phyloP scores from a whole-genome alignment of 2,113 vertebrate genomes.

The Cavia porcellus region DNA sequence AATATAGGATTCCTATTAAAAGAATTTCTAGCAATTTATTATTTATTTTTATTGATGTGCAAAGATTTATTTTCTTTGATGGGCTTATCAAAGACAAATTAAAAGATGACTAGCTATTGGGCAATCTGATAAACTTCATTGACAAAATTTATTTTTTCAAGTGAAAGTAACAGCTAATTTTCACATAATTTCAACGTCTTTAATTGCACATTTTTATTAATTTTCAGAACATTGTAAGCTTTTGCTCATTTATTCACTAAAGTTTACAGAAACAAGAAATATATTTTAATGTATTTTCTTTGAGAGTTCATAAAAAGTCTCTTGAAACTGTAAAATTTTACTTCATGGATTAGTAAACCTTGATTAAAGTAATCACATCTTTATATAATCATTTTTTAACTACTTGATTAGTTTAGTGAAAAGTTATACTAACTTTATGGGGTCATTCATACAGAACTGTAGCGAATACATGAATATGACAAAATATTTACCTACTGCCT shows the following conservation, averaged over 20 bases:
- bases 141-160: conserved; percentile 41
- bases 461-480: neutral
- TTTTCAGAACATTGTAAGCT: conserved; percentile 17
- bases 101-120: conserved; percentile 9
- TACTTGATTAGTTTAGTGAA: neutral
- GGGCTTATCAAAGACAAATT: conserved; percentile 11
- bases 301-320: conserved; percentile 37
- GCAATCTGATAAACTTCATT: conserved; percentile 8
- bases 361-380: conserved; percentile 1
- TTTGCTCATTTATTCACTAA: neutral
- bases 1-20: neutral
- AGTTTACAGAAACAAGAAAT: neutral
- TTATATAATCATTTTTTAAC: neutral
- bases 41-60: neutral
- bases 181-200: conserved; percentile 46
- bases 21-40: neutral
- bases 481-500: neutral
- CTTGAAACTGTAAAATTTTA: conserved; percentile 12
- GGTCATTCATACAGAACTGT: neutral
- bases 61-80: neutral
- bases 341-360: conserved; percentile 49
- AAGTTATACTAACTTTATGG: neutral
- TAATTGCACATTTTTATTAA: conserved; percentile 36
- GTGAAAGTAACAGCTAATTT: conserved; percentile 52
- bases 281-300: conserved; percentile 15